Percentiles rank a stretch among this genome's conserved stretches.
These are phyloP conservation scores for Nycteola revayana DNA, from an alignment of 2,888 invertebrate species.

Conservation along the genomic window DNA sequence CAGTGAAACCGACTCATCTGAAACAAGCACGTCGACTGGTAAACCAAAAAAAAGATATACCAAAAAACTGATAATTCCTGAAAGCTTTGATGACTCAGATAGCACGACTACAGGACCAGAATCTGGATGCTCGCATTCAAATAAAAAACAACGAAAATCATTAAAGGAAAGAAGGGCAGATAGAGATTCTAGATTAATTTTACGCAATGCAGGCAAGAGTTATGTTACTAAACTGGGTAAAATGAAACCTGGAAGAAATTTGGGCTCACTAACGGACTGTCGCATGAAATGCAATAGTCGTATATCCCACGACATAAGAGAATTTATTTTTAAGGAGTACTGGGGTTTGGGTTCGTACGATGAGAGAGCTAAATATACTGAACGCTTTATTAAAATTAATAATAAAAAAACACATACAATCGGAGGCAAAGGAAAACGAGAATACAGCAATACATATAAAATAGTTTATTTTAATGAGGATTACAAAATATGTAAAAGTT, in stretches of 20 bases:
- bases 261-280: slow-evolving; percentile 4
- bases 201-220: not conserved
- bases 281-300: slow-evolving; percentile 7
- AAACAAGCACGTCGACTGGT: too few species aligned
- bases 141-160: too few species aligned
- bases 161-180: too few species aligned
- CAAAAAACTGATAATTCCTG: too few species aligned
- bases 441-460: slow-evolving; percentile 2
- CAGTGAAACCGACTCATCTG: too few species aligned
- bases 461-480: slow-evolving; percentile 1
- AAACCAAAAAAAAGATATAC: too few species aligned
- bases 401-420: not conserved
- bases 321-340: slow-evolving; percentile 3
- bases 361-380: slow-evolving; percentile 1
- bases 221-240: slow-evolving; percentile 7
- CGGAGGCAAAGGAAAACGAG: slow-evolving; percentile 1
- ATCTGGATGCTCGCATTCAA: too few species aligned
- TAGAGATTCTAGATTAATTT: too few species aligned
- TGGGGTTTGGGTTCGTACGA: slow-evolving; percentile 2
- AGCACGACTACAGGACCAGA: too few species aligned
- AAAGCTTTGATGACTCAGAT: too few species aligned
- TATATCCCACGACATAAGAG: slow-evolving; percentile 2
- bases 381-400: slow-evolving; percentile 1
- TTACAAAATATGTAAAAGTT: too few species aligned
- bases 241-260: slow-evolving; percentile 6